Base-by-base conservation (phyloP, 2,888 invertebrate genomes). In the Meteorus colon region DNA sequence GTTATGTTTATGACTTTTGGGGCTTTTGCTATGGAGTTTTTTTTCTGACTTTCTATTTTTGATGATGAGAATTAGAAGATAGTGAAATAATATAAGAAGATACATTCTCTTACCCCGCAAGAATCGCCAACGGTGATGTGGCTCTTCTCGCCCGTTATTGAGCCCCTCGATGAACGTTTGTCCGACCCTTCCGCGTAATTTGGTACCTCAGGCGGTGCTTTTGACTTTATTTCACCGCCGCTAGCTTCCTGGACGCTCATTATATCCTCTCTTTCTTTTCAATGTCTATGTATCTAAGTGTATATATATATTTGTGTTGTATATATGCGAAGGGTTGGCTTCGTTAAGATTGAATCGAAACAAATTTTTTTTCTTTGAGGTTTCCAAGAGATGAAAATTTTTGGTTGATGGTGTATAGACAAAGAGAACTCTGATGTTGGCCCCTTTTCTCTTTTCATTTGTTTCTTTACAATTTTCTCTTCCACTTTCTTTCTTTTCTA, bases 201-300 rank as follows among this genome's bases (percentile, higher is more conserved):
- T 75, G 59, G 34, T 16, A 14, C 59, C 65, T 66, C 45, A 6
- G 71, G 65, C 71, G 75, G 75, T 45, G 45, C 71, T 71, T 75
- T 75, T 66, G 75, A 71, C 65, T 65, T 71, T 37, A 59, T 37
- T 65, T 41, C 41, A 62, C 62, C 45, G 59, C 70, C 65, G 51
- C 70, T 65, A 63, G 41, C 55, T 45, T 71, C 75, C 27, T 75
- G 69, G 65, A n/a, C 63, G 48, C 51, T 70, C 69, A 69, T 69
- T 69, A 69, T 75, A 70, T 55, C 51, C 8, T 19, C 19, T 24
- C 41, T 65, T 70, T 70, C 31, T 69, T 41, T 75, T 48, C 59
- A 70, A 62, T 62, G 34, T 14, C 1, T 60, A 12, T 60, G 24
- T 60, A 60, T 60, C 12, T 59, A 24, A 1, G 8, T 8, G 8